Base-by-base conservation (phyloP, 2,113 vertebrate genomes). In the Mesocricetus auratus region DNA sequence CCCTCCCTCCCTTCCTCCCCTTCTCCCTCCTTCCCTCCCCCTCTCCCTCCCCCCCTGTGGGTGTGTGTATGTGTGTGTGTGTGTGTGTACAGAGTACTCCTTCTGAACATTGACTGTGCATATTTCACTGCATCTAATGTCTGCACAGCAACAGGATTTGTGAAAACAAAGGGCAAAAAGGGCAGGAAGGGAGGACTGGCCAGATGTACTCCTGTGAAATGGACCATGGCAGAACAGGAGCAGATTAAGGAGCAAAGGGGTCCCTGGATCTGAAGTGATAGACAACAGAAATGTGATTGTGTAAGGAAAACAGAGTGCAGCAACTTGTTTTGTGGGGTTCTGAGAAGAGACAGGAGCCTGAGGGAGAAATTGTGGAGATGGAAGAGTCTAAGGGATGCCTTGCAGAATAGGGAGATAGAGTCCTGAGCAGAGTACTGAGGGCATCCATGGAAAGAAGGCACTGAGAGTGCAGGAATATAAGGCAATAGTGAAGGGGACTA, bases 391-490 rank as follows among this genome's bases (percentile, higher is more conserved):
- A 64, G 15, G 58, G 62, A 13, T 39, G 86, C 31, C n/a, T 82
- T 31, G 36, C 42, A 75, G 17, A 36, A 60, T 33, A 26, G 16
- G 19, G 11, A 50, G 4, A 9, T 3, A 15, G 31, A 62, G 36
- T 1, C 31, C 7, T 60, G 6, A 24, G 22, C 7, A 56, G 26
- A 50, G 26, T 62, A 42, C 50, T 85, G 39, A 89, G 42, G 16
- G 22, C 39, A 1, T 78, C 36, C 24, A 9, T 21, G 13, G 7
- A 45, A 91, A 94, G 58, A 24, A 60, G 56, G 33, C 29, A 21
- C 12, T 53, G 0, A 53, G 3, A 39, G 26, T 69, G 1, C 10
- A 36, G 24, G n/a, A 17, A 36, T 3, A 5, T 1, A 47, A 24
- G 39, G 17, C 0, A 50, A 1, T 5, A 75, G 12, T 39, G 45